These are phyloP conservation scores for Plebejus melissa DNA, from an alignment of 2,888 invertebrate species.

Conservation along the genomic window DNA sequence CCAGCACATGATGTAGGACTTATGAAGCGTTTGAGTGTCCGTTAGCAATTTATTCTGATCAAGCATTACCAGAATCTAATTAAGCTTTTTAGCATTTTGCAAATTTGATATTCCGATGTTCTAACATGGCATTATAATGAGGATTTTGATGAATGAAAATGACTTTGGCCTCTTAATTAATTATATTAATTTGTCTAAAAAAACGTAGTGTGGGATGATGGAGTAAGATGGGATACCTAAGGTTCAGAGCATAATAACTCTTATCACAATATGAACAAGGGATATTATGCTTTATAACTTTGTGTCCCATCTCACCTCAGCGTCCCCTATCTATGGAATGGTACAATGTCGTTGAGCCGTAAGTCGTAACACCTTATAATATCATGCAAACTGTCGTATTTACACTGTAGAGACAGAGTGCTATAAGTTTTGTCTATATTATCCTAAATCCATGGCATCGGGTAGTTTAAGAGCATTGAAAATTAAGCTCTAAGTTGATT, in stretches of 20 bases:
- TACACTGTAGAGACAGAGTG: constrained; percentile 50
- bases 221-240: not conserved
- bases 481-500: not conserved
- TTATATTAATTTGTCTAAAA: constrained; percentile 53
- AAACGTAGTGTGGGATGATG: constrained; percentile 40
- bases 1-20: not conserved
- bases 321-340: constrained; percentile 40
- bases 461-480: not conserved
- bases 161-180: constrained; percentile 48
- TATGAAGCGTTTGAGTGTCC: not conserved
- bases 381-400: constrained; percentile 66
- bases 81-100: constrained; percentile 13
- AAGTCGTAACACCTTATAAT: constrained; percentile 68
- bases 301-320: not conserved
- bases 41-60: constrained; percentile 1
- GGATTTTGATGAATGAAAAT: constrained; percentile 29
- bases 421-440: not conserved
- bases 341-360: constrained; percentile 71
- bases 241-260: not conserved
- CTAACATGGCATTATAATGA: constrained; percentile 3
- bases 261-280: not conserved
- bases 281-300: not conserved
- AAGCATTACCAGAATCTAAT: constrained; percentile 5
- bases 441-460: not conserved
- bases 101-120: constrained; percentile 13